These are phyloP conservation scores for Ridgeia piscesae DNA, from an alignment of 1,140 invertebrate genomes.

Conservation along the genomic window DNA sequence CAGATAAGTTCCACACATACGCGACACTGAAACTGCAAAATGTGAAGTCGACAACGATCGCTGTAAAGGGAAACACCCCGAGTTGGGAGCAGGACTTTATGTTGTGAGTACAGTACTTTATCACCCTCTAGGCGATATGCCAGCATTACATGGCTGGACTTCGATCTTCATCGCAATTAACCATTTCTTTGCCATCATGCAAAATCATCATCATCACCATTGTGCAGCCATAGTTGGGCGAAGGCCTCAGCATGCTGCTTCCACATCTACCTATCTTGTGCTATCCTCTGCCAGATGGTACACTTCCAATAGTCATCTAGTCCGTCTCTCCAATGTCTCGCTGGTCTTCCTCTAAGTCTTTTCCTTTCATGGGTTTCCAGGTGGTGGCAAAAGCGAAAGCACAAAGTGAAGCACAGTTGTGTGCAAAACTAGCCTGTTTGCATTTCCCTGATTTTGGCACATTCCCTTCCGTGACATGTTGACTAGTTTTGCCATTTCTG, in stretches of 20 bases:
- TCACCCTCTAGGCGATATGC: background rate
- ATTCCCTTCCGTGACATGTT: background rate
- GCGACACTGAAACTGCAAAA: conserved; percentile 95
- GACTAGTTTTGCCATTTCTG: too few relatives aligned
- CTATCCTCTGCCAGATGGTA: too few relatives aligned
- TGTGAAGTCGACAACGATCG: conserved; percentile 96
- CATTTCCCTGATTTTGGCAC: background rate
- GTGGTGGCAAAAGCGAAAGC: background rate
- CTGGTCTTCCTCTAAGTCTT: too few relatives aligned
- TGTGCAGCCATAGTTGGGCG: too few relatives aligned
- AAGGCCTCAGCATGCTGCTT: too few relatives aligned
- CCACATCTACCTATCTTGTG: too few relatives aligned
- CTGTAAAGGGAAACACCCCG: conserved; percentile 91
- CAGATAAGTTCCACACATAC: conserved; percentile 68
- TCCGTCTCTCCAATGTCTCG: too few relatives aligned
- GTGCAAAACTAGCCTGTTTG: background rate
- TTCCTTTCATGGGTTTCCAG: background rate
- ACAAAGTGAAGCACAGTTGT: background rate
- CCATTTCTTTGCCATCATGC: too few relatives aligned
- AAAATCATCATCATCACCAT: too few relatives aligned
- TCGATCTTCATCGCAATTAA: too few relatives aligned
- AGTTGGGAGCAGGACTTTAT: conserved; percentile 98
- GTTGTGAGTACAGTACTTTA: conserved; percentile 83
- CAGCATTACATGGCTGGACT: too few relatives aligned
- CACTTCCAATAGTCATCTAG: too few relatives aligned